Evolutionary conservation across 2,113 vertebrate species (phyloP).

Genomic region (Micromys minutus): DNA sequence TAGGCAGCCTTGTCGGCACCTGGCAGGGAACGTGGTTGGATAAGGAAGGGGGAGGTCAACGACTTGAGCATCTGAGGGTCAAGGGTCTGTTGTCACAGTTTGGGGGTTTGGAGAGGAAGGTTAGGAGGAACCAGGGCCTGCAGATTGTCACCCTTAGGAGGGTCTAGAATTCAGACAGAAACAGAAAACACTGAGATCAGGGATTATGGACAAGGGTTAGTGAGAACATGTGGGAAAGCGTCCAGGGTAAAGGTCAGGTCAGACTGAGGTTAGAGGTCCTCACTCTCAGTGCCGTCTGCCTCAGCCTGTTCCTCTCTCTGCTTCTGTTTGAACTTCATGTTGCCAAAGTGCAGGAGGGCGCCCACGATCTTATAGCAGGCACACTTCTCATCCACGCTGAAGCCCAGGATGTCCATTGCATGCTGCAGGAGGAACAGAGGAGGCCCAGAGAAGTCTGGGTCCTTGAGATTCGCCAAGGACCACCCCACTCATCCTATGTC

Average conservation of each 20-base stretch:
- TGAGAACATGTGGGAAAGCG: background rate
- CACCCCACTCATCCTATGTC: background rate
- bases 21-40: slow-evolving; percentile 65
- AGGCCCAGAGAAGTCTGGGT: background rate
- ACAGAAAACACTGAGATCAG: background rate
- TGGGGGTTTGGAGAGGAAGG: background rate
- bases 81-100: background rate
- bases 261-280: slow-evolving; percentile 84
- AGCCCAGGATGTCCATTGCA: slow-evolving; percentile 97
- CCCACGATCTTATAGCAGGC: slow-evolving; percentile 97
- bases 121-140: background rate
- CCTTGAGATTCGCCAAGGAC: background rate
- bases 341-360: slow-evolving; percentile 96
- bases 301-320: slow-evolving; percentile 97
- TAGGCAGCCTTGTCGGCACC: slow-evolving; percentile 97
- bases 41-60: background rate
- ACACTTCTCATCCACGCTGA: slow-evolving; percentile 92
- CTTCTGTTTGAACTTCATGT: slow-evolving; percentile 99
- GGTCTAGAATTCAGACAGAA: background rate
- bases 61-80: background rate
- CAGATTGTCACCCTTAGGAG: background rate
- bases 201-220: background rate
- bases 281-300: slow-evolving; percentile 95
- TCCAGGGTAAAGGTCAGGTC: background rate
- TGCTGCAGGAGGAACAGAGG: slow-evolving; percentile 80